Conservation (phyloP, 2,888 invertebrate species). For the Pomacea canaliculata region DNA sequence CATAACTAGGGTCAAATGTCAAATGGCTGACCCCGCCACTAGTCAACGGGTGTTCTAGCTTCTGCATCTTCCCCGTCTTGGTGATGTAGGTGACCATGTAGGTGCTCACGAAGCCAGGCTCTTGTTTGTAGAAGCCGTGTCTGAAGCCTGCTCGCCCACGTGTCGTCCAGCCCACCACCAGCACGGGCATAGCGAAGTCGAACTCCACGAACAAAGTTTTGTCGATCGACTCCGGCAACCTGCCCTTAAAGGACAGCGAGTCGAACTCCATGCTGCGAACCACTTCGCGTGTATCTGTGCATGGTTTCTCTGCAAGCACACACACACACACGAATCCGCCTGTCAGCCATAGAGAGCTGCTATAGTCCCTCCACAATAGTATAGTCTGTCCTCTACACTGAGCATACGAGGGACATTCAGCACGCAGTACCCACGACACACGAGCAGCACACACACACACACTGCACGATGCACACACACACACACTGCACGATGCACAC, state of each 20-base stretch:
- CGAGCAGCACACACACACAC: not conserved
- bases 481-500: not conserved
- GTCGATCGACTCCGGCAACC: slow-evolving; percentile 13
- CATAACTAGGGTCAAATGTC: no score
- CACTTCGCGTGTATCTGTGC: not conserved
- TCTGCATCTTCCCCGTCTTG: slow-evolving; percentile 14
- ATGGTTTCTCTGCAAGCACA: not conserved
- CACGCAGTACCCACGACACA: not conserved
- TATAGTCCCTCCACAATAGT: no score
- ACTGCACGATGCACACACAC: not conserved
- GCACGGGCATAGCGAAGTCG: slow-evolving; percentile 19
- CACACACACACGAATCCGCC: not conserved
- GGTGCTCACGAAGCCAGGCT: slow-evolving; percentile 29
- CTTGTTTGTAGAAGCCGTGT: slow-evolving; percentile 10
- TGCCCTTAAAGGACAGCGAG: slow-evolving; percentile 6
- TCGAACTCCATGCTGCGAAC: not conserved
- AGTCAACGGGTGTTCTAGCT: slow-evolving; percentile 12
- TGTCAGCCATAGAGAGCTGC: not conserved
- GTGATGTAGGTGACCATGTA: slow-evolving; percentile 26
- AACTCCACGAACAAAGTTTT: slow-evolving; percentile 23
- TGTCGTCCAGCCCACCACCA: slow-evolving; percentile 33
- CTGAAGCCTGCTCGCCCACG: slow-evolving; percentile 28
- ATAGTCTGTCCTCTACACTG: no score
- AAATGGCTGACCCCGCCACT: slow-evolving; percentile 3
- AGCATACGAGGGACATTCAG: no score